Evolutionary conservation across 2,888 invertebrate genomes (phyloP).

Genomic region (Microchrysa polita): DNA sequence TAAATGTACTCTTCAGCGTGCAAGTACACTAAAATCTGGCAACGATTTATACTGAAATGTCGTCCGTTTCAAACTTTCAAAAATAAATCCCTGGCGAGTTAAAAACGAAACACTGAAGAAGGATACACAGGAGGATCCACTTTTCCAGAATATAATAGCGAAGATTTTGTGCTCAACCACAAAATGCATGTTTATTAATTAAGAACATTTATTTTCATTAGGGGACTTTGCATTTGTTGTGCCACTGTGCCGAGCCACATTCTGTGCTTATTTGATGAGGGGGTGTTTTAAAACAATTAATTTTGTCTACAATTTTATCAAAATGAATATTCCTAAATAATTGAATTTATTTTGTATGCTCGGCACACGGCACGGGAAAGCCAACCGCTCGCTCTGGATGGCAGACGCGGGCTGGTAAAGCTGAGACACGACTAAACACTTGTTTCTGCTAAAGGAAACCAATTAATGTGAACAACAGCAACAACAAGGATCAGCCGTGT

Average conservation of each 20-base stretch:
- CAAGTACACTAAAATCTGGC: constrained; percentile 5
- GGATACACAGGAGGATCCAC: not conserved
- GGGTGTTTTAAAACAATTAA: constrained; percentile 51
- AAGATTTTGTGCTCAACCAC: constrained; percentile 54
- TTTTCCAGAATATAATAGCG: not conserved
- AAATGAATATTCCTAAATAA: constrained; percentile 51
- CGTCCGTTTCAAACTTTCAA: not conserved
- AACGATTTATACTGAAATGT: constrained; percentile 9
- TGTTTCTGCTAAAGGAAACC: constrained; percentile 49
- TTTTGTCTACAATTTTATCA: constrained; percentile 50
- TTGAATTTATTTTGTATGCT: constrained; percentile 54
- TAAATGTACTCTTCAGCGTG: constrained; percentile 18
- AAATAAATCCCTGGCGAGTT: constrained; percentile 26
- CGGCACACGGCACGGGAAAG: constrained; percentile 51
- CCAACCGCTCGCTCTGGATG: not conserved
- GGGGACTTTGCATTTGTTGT: constrained; percentile 56
- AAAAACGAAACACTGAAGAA: not conserved
- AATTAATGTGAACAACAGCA: constrained; percentile 42
- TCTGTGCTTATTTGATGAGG: constrained; percentile 46
- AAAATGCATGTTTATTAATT: constrained; percentile 65
- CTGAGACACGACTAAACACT: constrained; percentile 50
- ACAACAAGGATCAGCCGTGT: too few species aligned
- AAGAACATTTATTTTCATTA: constrained; percentile 65
- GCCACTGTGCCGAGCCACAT: constrained; percentile 1
- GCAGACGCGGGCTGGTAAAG: not conserved